Evolutionary conservation across 2,888 invertebrate genomes (phyloP), one percentile per base, ranked within the genome.

Genomic region (Ariolimax columbianus): DNA sequence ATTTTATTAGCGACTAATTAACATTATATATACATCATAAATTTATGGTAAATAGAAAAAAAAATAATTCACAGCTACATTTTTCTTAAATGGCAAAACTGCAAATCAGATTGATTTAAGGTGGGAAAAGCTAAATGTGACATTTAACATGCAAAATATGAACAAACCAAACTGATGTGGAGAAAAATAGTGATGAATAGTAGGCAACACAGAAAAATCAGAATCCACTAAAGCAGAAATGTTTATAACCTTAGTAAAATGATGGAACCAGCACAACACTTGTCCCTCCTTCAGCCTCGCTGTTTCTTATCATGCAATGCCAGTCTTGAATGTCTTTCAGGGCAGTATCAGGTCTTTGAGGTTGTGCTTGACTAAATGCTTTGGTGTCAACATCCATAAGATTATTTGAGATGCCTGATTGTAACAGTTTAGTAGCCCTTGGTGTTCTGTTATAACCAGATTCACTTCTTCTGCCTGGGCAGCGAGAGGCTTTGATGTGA

Each of bases 401-500:
- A 68, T 23, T 43, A 68, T 40, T 33, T 66, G 68, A 40, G 33
- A 79, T 19, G 40, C 43, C 79, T 19, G 33, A 75, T 36, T 51
- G 75, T 23, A 75, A 75, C 30, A 75, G 30, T 77, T 73, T 77
- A 4, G 77, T 73, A 36, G 63, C 51, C 11, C 77, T 63, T 47
- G 77, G 63, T n/a, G 63, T 77, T 63, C 55, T 66, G 30, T 30
- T 63, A 33, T n/a, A 23, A 9, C 83, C 83, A 47, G 72, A 30
- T 40, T 83, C 83, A 66, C 43, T 70, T 66, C 77, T 83, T 38
- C 55, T 82, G 26, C 83, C 83, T 33, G 83, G 83, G 43, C 83
- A 83, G 30, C 83, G 83, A 19, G 78, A 77, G 17, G 83, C 83
- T 59, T 83, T 83, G 68, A 83, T 83, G 38, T 83, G 83, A 72